Evolutionary conservation across 1,140 invertebrate genomes (phyloP), one percentile per base, ranked within the genome.

Genomic region (Scylla paramamosain): DNA sequence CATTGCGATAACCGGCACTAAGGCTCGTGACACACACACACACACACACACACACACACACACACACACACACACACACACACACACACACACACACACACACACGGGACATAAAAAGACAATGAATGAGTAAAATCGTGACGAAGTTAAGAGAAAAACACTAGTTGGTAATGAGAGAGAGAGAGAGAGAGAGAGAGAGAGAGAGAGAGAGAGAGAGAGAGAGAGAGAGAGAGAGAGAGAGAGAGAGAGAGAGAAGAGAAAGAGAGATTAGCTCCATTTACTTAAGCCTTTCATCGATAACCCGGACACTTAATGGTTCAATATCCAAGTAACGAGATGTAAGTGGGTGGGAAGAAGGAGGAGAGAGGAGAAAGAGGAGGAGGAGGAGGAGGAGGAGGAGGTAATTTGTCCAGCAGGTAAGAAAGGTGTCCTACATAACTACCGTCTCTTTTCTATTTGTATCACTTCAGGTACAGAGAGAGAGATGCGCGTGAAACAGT

Each of bases 61-160:
- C 67, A 77, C 67, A 77, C 67, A 77, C 67, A 77, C 67, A 77
- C 67, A 77, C 67, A 77, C 67, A 77, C 67, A 77, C 67, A 77
- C 67, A 77, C 67, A 77, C 67, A 77, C 67, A 77, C 67, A 77
- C 67, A 77, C 67, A 77, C 67, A 77, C 67, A 77, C 20, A 77
- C 67, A 77, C 67, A 77, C 52, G 1, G 52, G 16, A 59, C 16
- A 59, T 12, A 77, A 77, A 77, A 77, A 77, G 1, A 77, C 25
- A 77, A 20, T 7, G 4, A 59, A 59, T 16, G 20, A 59, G 20
- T 12, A 59, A 7, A n/a, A n/a, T n/a, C 67, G 20, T n/a, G n/a
- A 77, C 67, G 10, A 25, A 77, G n/a, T 20, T n/a, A n/a, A n/a
- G 20, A n/a, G 20, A 25, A 77, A 25, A 77, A n/a, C 67, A 77